These are phyloP conservation scores for Clostera curtula DNA, from an alignment of 2,888 invertebrate species.

Conservation along the genomic window DNA sequence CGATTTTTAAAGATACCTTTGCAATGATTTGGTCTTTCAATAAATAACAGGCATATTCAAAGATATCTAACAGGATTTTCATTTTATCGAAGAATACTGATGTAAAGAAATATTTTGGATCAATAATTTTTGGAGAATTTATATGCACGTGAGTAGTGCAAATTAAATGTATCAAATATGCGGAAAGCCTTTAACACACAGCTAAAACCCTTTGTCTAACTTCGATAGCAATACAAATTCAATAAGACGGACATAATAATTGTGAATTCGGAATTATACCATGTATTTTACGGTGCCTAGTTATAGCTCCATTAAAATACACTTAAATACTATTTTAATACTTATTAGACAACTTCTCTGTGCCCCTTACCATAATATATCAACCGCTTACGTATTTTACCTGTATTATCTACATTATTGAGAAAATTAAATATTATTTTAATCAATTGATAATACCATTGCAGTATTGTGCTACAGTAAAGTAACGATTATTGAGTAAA, in stretches of 20 bases:
- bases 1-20: too few species aligned
- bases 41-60: too few species aligned
- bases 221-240: neutral
- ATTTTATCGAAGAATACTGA: too few species aligned
- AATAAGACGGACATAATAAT: neutral
- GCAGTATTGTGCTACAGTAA: neutral
- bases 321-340: conserved; percentile 18
- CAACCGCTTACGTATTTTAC: conserved; percentile 9
- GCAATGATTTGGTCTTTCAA: too few species aligned
- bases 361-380: conserved; percentile 16
- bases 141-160: too few species aligned
- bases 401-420: conserved; percentile 12
- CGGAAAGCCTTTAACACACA: too few species aligned
- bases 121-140: too few species aligned
- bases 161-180: too few species aligned
- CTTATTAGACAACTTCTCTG: conserved; percentile 29
- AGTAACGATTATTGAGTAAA: too few species aligned
- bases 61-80: too few species aligned
- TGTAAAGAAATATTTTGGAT: too few species aligned
- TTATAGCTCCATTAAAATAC: conserved; percentile 7
- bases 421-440: conserved; percentile 7
- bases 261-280: conserved; percentile 1
- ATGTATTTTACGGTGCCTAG: neutral
- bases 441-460: conserved; percentile 5
- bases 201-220: neutral